A percentile compares a stretch with the other conserved stretches of the same genome.
Evolutionary conservation across 2,113 vertebrate species (phyloP).

Genomic region (Xiphorhynchus elegans): DNA sequence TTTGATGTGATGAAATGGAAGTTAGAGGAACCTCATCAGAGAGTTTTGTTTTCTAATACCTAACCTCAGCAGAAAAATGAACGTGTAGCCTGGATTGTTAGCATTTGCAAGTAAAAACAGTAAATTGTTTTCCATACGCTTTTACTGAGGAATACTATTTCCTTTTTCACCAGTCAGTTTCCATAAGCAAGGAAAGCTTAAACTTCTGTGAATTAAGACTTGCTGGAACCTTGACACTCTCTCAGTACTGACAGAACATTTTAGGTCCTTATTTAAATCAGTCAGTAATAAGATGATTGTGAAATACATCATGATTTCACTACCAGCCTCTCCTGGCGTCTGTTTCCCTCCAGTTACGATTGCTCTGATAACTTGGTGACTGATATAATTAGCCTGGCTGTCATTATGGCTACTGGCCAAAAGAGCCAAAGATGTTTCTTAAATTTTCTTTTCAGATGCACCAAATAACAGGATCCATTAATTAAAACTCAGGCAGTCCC

Average conservation of each 20-base stretch:
- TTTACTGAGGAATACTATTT: background rate
- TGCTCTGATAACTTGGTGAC: constrained; percentile 43
- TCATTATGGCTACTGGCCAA: constrained; percentile 45
- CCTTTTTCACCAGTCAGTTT: background rate
- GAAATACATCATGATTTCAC: constrained; percentile 62
- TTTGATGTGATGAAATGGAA: background rate
- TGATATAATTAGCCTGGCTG: constrained; percentile 43
- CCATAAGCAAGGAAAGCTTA: background rate
- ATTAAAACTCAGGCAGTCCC: background rate
- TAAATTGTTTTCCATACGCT: background rate
- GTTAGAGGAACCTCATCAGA: background rate
- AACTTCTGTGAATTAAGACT: background rate
- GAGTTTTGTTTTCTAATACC: background rate
- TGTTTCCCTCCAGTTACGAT: constrained; percentile 47
- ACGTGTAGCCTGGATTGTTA: background rate
- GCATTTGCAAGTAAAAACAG: background rate
- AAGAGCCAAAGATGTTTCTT: constrained; percentile 3
- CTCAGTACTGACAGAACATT: background rate
- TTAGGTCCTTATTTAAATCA: constrained; percentile 36
- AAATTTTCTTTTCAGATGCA: background rate
- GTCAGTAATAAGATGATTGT: constrained; percentile 51
- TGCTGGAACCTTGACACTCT: constrained; percentile 14
- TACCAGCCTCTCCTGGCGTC: constrained; percentile 41
- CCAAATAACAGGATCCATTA: background rate
- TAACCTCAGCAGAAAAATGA: background rate